Percentiles rank a stretch among this genome's conserved stretches.
Conservation (phyloP, 2,113 vertebrate genomes). For the Salvelinus sp. region DNA sequence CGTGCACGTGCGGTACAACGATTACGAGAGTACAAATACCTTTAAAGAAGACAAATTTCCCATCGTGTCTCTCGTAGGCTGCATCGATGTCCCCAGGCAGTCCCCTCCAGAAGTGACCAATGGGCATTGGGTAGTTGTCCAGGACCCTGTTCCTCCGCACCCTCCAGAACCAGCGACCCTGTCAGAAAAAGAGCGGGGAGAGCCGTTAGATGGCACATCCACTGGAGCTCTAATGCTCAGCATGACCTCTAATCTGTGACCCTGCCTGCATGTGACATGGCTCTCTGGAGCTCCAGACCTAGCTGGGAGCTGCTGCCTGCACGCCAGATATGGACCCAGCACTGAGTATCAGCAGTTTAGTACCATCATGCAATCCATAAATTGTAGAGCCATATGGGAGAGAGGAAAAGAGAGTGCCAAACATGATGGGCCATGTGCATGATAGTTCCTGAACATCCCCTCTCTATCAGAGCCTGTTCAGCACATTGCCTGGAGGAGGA, state of each 20-base stretch:
- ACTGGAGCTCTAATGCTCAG: not conserved
- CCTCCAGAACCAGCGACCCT: conserved; percentile 98
- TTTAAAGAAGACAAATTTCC: conserved; percentile 96
- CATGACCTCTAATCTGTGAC: not conserved
- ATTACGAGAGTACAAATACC: conserved; percentile 68
- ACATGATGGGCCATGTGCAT: not conserved
- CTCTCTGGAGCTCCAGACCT: not conserved
- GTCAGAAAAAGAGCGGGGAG: conserved; percentile 3
- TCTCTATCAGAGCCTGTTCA: not conserved
- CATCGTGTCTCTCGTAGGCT: conserved; percentile 91
- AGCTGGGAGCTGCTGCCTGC: not conserved
- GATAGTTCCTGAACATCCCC: not conserved
- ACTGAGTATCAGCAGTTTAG: not conserved
- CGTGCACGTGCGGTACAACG: not conserved
- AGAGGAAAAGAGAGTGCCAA: not conserved
- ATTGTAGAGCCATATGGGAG: not conserved
- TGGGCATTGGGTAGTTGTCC: conserved; percentile 98
- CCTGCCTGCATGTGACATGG: not conserved
- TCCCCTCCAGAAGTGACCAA: conserved; percentile 94
- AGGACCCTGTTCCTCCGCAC: conserved; percentile 92
- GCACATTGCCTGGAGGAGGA: not conserved
- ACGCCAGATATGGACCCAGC: not conserved
- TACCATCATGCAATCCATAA: not conserved
- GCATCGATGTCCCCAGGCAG: conserved; percentile 90
- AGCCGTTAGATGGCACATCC: not conserved